Conservation (phyloP, 2,797 vertebrate genomes). For the Lepilemur ruficaudatus region DNA sequence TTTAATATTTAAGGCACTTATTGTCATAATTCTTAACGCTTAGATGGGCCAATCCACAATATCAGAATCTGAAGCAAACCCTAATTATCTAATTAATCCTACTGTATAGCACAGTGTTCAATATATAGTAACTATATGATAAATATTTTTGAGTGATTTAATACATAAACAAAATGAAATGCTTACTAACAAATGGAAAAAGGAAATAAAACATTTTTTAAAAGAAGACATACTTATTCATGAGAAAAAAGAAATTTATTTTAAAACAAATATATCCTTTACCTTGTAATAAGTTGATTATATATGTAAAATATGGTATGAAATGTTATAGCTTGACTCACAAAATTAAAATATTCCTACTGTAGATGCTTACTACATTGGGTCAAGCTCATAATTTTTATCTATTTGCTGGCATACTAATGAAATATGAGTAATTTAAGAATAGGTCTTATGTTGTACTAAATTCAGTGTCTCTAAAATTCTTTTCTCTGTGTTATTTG, state of each 20-base stretch:
- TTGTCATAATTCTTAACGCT: constrained; percentile 60
- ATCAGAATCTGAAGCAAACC: constrained; percentile 14
- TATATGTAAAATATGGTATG: background rate
- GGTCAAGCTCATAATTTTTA: background rate
- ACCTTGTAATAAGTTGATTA: background rate
- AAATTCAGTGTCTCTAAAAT: background rate
- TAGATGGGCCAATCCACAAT: constrained; percentile 28
- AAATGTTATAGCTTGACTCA: background rate
- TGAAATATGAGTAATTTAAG: background rate
- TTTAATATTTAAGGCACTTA: constrained; percentile 72
- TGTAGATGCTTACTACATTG: background rate
- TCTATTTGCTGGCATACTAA: background rate
- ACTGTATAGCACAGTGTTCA: background rate
- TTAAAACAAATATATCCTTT: background rate
- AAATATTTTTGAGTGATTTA: background rate
- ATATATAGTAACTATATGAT: background rate
- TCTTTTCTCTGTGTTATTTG: background rate
- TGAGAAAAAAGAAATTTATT: constrained; percentile 42
- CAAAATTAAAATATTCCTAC: background rate
- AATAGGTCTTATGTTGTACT: background rate
- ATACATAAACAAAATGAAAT: constrained; percentile 46
- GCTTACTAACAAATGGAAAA: background rate
- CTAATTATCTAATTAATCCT: background rate
- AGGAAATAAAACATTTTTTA: background rate
- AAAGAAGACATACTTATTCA: background rate